A percentile compares a stretch with the other conserved stretches of the same genome.
These are phyloP conservation scores for Scaptomyza reducta DNA, from an alignment of 2,888 invertebrate genomes.

Conservation along the genomic window DNA sequence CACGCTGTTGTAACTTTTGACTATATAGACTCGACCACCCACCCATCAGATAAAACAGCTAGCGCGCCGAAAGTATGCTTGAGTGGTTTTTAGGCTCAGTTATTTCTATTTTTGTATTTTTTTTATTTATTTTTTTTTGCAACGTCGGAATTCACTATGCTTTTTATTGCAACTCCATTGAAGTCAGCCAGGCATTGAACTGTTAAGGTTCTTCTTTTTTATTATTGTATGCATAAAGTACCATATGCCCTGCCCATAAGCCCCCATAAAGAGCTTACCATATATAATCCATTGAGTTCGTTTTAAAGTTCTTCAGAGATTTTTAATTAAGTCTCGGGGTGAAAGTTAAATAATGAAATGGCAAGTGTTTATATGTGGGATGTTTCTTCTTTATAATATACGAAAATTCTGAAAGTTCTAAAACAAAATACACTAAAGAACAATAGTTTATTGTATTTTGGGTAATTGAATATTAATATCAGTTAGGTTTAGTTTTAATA, in stretches of 20 bases:
- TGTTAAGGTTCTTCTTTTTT: conserved; percentile 43
- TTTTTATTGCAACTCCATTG: conserved; percentile 75
- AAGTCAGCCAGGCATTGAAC: conserved; percentile 70
- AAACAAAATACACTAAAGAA: background rate
- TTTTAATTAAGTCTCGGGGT: background rate
- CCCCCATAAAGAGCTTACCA: conserved; percentile 2
- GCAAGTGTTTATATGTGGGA: too few species aligned
- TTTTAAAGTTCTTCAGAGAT: background rate
- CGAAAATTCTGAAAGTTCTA: too few species aligned
- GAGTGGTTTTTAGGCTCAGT: conserved; percentile 78
- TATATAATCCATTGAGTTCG: background rate
- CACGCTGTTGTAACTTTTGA: conserved; percentile 41
- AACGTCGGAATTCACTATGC: conserved; percentile 33
- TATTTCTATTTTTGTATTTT: conserved; percentile 63
- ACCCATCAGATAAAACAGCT: background rate
- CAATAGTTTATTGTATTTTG: conserved; percentile 11
- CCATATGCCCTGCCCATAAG: conserved; percentile 41
- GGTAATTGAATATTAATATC: background rate
- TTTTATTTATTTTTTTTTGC: conserved; percentile 55
- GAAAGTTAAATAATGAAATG: background rate
- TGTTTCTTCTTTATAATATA: too few species aligned
- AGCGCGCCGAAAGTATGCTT: conserved; percentile 58
- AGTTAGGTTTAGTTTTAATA: background rate
- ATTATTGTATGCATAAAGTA: conserved; percentile 9
- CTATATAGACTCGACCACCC: conserved; percentile 37